Base-by-base conservation (phyloP, 2,113 vertebrate genomes). In the Machaerirhynchus nigripectus region DNA sequence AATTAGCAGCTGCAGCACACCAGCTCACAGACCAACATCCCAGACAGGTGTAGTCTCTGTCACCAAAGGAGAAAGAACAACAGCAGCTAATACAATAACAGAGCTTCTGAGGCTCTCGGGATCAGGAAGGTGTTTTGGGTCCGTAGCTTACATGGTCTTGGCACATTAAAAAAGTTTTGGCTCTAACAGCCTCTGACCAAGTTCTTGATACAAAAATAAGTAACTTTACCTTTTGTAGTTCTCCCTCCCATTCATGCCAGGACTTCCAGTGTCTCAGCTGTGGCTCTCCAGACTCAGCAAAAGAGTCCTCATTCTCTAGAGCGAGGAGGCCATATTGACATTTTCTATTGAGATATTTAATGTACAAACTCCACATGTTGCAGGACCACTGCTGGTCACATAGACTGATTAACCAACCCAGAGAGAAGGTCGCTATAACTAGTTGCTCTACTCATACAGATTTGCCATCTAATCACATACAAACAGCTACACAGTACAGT, bases 11-110 rank as follows among this genome's bases (percentile, higher is more conserved):
- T 64, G 63, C n/a, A 59, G 55, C 35, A 73, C 30, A 44, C 17
- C 33, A 50, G 9, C 15, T 79, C 69, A 47, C 35, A 57, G 22
- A 35, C 7, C 28, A 31, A 5, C 18, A 77, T 9, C 31, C n/a
- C 37, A 52, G 49, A 26, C 20, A 61, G 44, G 52, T 5, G 17
- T 17, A 47, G 11, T 46, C 37, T n/a, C 33, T 85, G 59, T 68
- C 15, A 7, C 13, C 35, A 42, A 56, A 67, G 42, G 6, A 61
- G 37, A 39, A 39, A 65, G 10, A 64, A 15, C 0, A 1, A 35
- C 13, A 44, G 2, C 18, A 50, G 31, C 18, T 75, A 31, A 27
- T 3, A 18, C 4, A 30, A 4, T 13, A 60, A 37, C 0, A 2
- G 11, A 87, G 3, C 5, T 75, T 67, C 24, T n/a, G 28, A 33